Evolutionary conservation across 2,888 invertebrate species (phyloP).

Genomic region (Sturmia bella): DNA sequence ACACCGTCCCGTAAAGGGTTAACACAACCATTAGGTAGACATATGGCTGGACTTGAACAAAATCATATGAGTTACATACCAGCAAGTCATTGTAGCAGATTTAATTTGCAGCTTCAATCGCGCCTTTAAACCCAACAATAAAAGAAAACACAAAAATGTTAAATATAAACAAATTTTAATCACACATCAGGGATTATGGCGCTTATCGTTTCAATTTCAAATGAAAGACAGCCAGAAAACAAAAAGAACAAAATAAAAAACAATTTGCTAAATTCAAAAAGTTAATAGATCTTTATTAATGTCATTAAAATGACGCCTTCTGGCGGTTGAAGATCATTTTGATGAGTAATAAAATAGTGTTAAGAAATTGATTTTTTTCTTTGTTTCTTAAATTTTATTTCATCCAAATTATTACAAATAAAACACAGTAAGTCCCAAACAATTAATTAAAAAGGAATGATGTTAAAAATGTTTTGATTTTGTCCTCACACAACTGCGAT

Average conservation of each 20-base stretch:
- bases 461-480: slow-evolving; percentile 54
- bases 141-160: slow-evolving; percentile 1
- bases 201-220: slow-evolving; percentile 68
- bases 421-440: slow-evolving; percentile 9
- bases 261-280: slow-evolving; percentile 55
- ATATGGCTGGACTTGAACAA: slow-evolving; percentile 19
- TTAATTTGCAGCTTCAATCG: slow-evolving; percentile 57
- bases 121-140: slow-evolving; percentile 36
- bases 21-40: slow-evolving; percentile 15
- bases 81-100: slow-evolving; percentile 63
- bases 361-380: slow-evolving; percentile 36
- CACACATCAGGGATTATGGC: slow-evolving; percentile 69
- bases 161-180: slow-evolving; percentile 55
- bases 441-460: slow-evolving; percentile 52
- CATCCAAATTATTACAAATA: neutral
- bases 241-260: slow-evolving; percentile 16
- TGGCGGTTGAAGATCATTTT: slow-evolving; percentile 47
- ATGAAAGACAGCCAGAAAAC: slow-evolving; percentile 32
- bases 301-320: slow-evolving; percentile 67
- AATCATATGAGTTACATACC: slow-evolving; percentile 37
- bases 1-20: slow-evolving; percentile 6
- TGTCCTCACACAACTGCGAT: slow-evolving; percentile 73
- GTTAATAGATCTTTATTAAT: slow-evolving; percentile 66
- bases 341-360: slow-evolving; percentile 60
- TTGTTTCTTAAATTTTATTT: slow-evolving; percentile 1